Conservation (phyloP, 2,113 vertebrate species). For the Piliocolobus tephrosceles region DNA sequence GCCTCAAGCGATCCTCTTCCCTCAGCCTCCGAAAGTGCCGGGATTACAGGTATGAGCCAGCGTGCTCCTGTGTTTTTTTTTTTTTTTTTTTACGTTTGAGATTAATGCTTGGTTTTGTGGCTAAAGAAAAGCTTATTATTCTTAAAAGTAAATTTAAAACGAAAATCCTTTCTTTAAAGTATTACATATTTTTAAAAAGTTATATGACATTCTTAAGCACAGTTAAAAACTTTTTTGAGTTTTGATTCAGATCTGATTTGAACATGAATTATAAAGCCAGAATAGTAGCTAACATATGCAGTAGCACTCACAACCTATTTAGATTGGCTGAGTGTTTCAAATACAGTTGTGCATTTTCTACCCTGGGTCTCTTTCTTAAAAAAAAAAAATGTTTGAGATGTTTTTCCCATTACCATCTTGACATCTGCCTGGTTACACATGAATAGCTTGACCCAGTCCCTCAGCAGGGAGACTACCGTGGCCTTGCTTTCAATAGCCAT, state of each 20-base stretch:
- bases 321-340: conserved; percentile 44
- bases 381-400: conserved; percentile 67
- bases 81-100: background rate
- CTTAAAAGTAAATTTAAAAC: conserved; percentile 24
- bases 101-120: background rate
- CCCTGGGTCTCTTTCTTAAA: conserved; percentile 55
- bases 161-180: conserved; percentile 5
- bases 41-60: too few relatives aligned
- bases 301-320: conserved; percentile 59
- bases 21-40: too few relatives aligned
- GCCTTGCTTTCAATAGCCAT: conserved; percentile 78
- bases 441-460: conserved; percentile 80
- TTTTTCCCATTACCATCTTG: conserved; percentile 79
- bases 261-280: conserved; percentile 63
- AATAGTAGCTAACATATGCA: conserved; percentile 46
- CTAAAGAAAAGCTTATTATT: conserved; percentile 22
- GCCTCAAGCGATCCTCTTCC: too few relatives aligned
- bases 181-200: background rate
- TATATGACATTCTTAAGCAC: background rate
- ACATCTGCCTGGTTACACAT: conserved; percentile 76
- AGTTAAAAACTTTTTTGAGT: conserved; percentile 40
- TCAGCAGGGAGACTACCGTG: conserved; percentile 71
- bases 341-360: conserved; percentile 68
- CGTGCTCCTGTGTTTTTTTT: background rate
- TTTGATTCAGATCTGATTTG: conserved; percentile 42